A percentile compares a stretch with the other conserved stretches of the same genome.
phyloP scores from a whole-genome alignment of 2,888 invertebrate species.

The Diarsia mendica region DNA sequence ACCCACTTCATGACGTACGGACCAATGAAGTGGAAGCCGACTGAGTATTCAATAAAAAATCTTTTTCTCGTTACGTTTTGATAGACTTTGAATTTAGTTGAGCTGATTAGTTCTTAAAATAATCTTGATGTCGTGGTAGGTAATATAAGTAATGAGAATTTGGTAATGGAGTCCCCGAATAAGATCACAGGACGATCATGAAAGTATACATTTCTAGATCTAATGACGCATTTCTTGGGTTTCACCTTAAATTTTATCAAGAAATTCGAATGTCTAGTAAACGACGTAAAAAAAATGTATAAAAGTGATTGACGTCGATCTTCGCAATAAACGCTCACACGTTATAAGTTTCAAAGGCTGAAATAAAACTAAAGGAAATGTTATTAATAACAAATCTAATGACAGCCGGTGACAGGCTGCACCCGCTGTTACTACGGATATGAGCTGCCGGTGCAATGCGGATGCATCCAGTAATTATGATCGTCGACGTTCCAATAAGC shows the following conservation, averaged over 20 bases:
- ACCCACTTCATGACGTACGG: slow-evolving; percentile 65
- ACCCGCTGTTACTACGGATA: slow-evolving; percentile 48
- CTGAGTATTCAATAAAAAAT: slow-evolving; percentile 61
- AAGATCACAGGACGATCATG: background rate
- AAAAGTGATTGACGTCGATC: background rate
- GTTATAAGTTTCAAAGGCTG: slow-evolving; percentile 41
- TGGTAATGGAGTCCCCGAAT: background rate
- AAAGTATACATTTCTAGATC: background rate
- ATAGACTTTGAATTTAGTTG: slow-evolving; percentile 49
- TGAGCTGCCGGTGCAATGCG: slow-evolving; percentile 60
- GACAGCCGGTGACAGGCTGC: slow-evolving; percentile 45
- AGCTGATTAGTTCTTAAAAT: slow-evolving; percentile 50
- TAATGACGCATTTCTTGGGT: too few relatives aligned
- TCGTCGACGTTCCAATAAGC: slow-evolving; percentile 61
- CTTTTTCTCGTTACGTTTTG: slow-evolving; percentile 56
- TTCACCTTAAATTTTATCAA: background rate
- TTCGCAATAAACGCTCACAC: slow-evolving; percentile 11
- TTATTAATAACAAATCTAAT: slow-evolving; percentile 61
- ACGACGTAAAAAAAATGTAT: background rate
- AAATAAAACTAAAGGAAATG: slow-evolving; percentile 60
- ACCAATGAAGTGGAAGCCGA: slow-evolving; percentile 64
- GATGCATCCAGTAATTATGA: slow-evolving; percentile 62
- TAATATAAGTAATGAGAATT: slow-evolving; percentile 8
- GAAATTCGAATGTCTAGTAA: background rate
- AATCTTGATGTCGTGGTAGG: slow-evolving; percentile 27